Evolutionary conservation across 2,113 vertebrate genomes (phyloP).

Genomic region (Tyrannus savana): DNA sequence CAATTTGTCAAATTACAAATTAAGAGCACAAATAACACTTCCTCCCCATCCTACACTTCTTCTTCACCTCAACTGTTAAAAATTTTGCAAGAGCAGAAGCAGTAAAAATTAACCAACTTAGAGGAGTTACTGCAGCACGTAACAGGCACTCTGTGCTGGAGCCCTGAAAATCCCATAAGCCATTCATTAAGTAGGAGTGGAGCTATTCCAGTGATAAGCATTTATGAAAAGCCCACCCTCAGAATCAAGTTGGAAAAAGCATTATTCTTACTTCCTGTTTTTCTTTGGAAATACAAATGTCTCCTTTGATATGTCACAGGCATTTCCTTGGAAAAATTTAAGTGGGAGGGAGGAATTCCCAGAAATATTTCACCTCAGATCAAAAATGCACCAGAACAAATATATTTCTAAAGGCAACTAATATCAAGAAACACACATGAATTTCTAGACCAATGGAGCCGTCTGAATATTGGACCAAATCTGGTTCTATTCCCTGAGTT

Average conservation of each 20-base stretch:
- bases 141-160: not conserved
- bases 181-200: not conserved
- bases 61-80: not conserved
- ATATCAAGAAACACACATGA: not conserved
- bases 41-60: not conserved
- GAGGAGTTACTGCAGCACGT: not conserved
- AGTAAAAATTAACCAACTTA: not conserved
- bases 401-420: not conserved
- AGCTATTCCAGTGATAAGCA: not conserved
- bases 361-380: not conserved
- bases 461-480: not conserved
- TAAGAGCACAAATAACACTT: not conserved
- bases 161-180: not conserved
- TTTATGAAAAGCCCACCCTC: not conserved
- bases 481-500: not conserved
- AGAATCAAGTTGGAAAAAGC: not conserved
- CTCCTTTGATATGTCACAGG: not conserved
- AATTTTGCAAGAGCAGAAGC: not conserved
- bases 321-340: conserved; percentile 3
- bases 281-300: not conserved
- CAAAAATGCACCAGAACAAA: not conserved
- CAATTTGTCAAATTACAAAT: not conserved
- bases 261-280: not conserved
- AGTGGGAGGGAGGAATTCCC: not conserved
- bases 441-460: not conserved